Conservation (phyloP, 2,113 vertebrate species). For the Triplophysa siluroides region DNA sequence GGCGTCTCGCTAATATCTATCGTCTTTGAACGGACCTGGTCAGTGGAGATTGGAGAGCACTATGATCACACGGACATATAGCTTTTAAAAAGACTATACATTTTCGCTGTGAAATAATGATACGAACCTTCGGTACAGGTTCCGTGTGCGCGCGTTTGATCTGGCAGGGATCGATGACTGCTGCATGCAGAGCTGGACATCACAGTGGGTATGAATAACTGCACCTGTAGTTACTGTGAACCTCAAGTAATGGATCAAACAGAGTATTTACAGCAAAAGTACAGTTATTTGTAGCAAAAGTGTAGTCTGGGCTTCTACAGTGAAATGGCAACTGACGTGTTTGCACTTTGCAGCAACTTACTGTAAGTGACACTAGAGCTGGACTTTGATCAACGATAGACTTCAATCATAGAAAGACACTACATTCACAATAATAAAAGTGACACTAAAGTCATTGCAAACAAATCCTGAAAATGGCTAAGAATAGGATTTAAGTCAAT, state of each 20-base stretch:
- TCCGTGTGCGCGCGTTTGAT: constrained; percentile 41
- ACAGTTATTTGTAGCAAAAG: neutral
- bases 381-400: no score
- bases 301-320: neutral
- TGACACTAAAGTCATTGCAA: no score
- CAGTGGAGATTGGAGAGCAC: neutral
- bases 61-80: neutral
- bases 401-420: no score
- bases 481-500: no score
- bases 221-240: neutral
- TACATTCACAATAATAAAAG: no score
- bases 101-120: constrained; percentile 55
- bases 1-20: no score
- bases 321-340: no score
- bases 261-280: neutral
- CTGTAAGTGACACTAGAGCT: no score
- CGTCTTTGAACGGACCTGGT: neutral
- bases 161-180: constrained; percentile 30
- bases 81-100: neutral
- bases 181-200: constrained; percentile 51
- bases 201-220: constrained; percentile 63
- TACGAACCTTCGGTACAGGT: constrained; percentile 53
- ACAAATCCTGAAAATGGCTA: no score
- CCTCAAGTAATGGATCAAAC: neutral
- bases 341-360: no score